A percentile compares a stretch with the other conserved stretches of the same genome.
phyloP scores from a whole-genome alignment of 2,797 vertebrate species.

The Balearica regulorum region DNA sequence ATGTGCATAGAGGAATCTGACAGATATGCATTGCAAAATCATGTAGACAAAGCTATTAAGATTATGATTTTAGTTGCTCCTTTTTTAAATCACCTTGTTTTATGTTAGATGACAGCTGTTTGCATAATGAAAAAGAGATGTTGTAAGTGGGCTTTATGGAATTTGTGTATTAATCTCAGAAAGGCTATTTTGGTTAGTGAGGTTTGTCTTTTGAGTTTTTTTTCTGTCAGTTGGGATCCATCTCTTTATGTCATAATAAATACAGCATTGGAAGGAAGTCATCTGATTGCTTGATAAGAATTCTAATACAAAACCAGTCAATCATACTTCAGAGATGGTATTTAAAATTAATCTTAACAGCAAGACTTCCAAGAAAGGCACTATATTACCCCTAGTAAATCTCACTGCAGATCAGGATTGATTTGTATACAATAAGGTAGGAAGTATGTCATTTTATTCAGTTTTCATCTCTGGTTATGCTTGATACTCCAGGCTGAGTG shows the following conservation, averaged over 20 bases:
- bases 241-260: constrained; percentile 5
- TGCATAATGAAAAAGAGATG: not conserved
- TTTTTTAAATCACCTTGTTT: constrained; percentile 11
- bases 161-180: constrained; percentile 18
- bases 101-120: not conserved
- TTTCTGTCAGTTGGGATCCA: not conserved
- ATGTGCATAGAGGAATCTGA: not conserved
- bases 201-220: not conserved
- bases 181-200: constrained; percentile 4
- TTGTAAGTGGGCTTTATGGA: constrained; percentile 9
- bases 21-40: not conserved
- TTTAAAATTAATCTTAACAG: not conserved
- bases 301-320: not conserved
- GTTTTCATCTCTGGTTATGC: not conserved
- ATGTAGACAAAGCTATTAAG: not conserved
- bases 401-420: not conserved
- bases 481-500: not conserved
- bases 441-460: not conserved
- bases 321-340: not conserved
- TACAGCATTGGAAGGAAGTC: not conserved
- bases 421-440: not conserved
- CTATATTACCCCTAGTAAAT: not conserved
- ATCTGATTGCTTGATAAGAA: not conserved
- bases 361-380: not conserved
- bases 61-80: not conserved